Evolutionary conservation across 2,888 invertebrate genomes (phyloP), one percentile per base, ranked within the genome.

Genomic region (Drosophila testacea): DNA sequence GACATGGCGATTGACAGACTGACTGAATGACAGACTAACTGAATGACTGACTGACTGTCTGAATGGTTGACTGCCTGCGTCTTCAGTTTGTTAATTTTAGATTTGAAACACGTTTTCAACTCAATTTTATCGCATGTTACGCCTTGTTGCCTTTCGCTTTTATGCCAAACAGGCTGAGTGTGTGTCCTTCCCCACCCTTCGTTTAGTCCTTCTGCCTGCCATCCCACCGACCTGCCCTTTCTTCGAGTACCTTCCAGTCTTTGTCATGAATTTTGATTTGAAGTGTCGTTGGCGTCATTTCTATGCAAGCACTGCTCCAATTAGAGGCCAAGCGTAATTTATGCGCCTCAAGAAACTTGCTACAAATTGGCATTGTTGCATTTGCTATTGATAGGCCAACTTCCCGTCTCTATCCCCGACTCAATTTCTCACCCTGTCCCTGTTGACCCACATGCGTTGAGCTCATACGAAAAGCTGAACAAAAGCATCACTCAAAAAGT

Each of bases 41-140:
- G 16, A 38, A 39, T 46, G 62, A 36, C 42, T 47, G 68, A 54
- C 62, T 67, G 71, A 39, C 54, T 55, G 47, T 28, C 47, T 57
- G 52, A 50, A 39, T 72, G 78, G 59, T 68, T 74, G 60, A 48
- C 60, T 63, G 67, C 42, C 72, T 67, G 65, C 56, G 63, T 50
- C 60, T 64, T 57, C 81, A 72, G 90, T 82, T 85, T 73, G 86
- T 89, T 89, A 90, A 90, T 91, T 89, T 89, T 62, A 77, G 87
- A 91, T 91, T 91, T 91, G 79, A 87, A 82, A 91, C 91, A 90
- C 90, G 90, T 90, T 88, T 87, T 77, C 83, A 77, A 84, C 87
- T 91, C 90, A 90, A 91, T 90, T 90, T 90, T 91, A 90, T 90
- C 90, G 91, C 91, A 89, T 90, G 91, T 90, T 90, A 90, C 87